Evolutionary conservation across 2,797 vertebrate species (phyloP).

Genomic region (Gobio occitaniae): DNA sequence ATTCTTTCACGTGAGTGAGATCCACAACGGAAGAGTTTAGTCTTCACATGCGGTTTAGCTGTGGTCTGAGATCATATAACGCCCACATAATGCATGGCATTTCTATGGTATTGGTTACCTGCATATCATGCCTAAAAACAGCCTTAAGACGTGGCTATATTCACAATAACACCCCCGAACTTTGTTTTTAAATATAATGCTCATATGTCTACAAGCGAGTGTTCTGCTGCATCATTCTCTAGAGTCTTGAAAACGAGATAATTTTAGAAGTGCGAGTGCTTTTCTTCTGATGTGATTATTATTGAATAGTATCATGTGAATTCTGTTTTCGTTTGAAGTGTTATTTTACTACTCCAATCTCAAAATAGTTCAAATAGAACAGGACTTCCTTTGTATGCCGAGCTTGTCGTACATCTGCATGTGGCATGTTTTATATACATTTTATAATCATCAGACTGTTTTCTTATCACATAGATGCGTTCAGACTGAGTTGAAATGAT

Average conservation of each 20-base stretch:
- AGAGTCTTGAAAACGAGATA: too few relatives aligned
- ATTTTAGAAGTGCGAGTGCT: not conserved
- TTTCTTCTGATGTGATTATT: not conserved
- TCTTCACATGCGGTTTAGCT: not conserved
- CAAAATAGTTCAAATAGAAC: not conserved
- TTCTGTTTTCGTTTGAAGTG: not conserved
- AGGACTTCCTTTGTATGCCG: not conserved
- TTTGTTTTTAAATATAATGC: not conserved
- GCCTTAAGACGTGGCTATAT: not conserved
- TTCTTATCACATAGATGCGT: not conserved
- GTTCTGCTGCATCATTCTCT: too few relatives aligned
- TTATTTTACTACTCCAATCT: not conserved
- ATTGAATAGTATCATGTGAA: not conserved
- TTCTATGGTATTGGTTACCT: not conserved
- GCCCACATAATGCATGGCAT: not conserved
- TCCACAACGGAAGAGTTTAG: not conserved
- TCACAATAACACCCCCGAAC: not conserved
- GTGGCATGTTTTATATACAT: not conserved
- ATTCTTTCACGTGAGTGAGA: too few relatives aligned
- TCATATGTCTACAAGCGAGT: too few relatives aligned
- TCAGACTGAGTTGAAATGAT: not conserved
- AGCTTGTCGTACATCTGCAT: not conserved
- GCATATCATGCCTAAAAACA: not conserved
- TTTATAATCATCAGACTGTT: not conserved
- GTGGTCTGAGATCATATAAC: not conserved